Base-by-base conservation (phyloP, 2,113 vertebrate species). In the Pedetes capensis region DNA sequence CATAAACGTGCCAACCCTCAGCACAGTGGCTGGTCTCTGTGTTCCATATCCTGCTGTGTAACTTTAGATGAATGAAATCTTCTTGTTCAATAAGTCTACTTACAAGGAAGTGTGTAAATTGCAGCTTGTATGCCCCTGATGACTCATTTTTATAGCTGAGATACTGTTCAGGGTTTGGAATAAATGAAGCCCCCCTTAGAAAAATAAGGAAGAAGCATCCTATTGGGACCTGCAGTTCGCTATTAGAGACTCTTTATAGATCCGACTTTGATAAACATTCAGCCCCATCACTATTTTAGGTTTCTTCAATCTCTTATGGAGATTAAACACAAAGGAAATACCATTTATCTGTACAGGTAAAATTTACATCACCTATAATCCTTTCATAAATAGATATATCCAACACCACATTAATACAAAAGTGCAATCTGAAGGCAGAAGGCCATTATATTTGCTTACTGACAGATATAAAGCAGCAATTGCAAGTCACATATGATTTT, bases 401-500 rank as follows among this genome's bases (percentile, higher is more conserved):
- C 96, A 87, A 90, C 49, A 63, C 81, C 71, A 37, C 93, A 94
- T 96, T 97, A 97, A 96, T 97, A 96, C 71, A 76, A 53, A 94
- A 81, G 79, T 95, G 71, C 64, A 63, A 59, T 89, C 80, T 76
- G 29, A 74, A 94, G 83, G 86, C 86, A 96, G 86, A 96, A 97
- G 74, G 57, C 22, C 91, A 94, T 95, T 96, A 87, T 96, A 89
- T 93, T n/a, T 89, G 97, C 95, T 95, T 95, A 85, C 95, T 97
- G 95, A 97, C 96, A 97, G 91, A 96, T 93, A 95, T 95, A 97
- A 82, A 96, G 72, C 97, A 97, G 91, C 84, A 86, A 87, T 90
- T 97, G 96, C 96, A 97, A 96, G 81, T 95, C 86, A 92, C 95
- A 97, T 95, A 89, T 87, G 89, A 97, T 98, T 98, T 98, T 98